Base-by-base conservation (phyloP, 2,888 invertebrate species). In the Tuta absoluta region DNA sequence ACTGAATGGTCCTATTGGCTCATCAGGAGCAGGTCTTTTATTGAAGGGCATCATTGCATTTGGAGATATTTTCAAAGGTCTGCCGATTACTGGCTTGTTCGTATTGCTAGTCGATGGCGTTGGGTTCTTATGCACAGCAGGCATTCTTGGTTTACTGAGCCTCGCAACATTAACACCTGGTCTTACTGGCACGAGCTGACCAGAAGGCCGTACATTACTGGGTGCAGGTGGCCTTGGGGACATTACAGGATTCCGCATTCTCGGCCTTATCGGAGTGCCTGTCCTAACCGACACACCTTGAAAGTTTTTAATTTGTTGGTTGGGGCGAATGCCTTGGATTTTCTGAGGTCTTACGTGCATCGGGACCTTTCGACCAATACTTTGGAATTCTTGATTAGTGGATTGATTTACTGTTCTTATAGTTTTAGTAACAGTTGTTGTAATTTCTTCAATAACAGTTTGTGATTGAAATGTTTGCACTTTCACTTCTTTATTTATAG, bases 401-500 rank as follows among this genome's bases (percentile, higher is more conserved):
- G 83, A 84, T 74, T 89, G 87, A 69, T 89, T 91, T 0, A 91
- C 84, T 21, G 89, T 90, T 73, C 89, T 84, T 68, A 91, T 86
- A 10, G 91, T 91, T 82, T 90, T 90, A 10, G 91, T 91, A 2
- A 91, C 90, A 37, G 91, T 91, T 60, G 91, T 91, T 7, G 91
- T 91, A 41, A 91, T 85, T 80, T 91, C 91, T 80, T 91, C 82
- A 68, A 91, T 87, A 17, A 91, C 81, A 38, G 91, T 91, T 72
- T 91, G 78, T 0, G 89, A 85, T 77, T 90, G 85, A 77, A 85
- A 82, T 2, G 87, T 89, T 80, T 90, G 89, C 0, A 91, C 87
- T 45, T 86, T 85, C 0, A 87, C 85, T 74, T 85, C 84, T 73
- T 85, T 89, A 70, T 89, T 90, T 0, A 86, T 77, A 58, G 85